Conservation (phyloP, 2,797 vertebrate genomes). For the Dryobates pubescens region DNA sequence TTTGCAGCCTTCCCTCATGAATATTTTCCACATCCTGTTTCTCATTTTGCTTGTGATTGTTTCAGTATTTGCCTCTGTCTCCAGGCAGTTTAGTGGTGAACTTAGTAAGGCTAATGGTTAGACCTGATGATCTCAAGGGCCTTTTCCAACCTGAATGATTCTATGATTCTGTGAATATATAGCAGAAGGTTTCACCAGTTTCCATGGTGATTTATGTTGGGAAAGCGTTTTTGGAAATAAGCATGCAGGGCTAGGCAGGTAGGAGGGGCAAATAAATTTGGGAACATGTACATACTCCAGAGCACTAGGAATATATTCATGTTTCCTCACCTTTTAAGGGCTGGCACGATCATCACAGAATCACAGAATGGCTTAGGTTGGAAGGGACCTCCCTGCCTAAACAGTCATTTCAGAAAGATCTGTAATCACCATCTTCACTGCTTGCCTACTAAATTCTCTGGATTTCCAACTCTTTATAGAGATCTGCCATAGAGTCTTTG, state of each 20-base stretch:
- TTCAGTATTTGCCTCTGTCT: neutral
- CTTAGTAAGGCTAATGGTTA: too few relatives aligned
- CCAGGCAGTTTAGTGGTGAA: too few relatives aligned
- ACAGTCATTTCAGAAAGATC: neutral
- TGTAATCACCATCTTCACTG: neutral
- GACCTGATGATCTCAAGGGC: too few relatives aligned
- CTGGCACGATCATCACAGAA: neutral
- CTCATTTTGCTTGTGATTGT: accelerated
- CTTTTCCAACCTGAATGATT: too few relatives aligned
- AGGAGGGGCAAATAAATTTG: neutral
- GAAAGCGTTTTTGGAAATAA: neutral
- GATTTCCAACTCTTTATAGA: neutral
- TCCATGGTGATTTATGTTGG: neutral
- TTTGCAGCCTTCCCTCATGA: neutral
- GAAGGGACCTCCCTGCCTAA: neutral
- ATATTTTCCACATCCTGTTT: neutral
- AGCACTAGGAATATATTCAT: neutral
- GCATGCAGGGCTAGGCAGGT: neutral
- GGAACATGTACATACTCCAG: neutral
- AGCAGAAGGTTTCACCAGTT: neutral
- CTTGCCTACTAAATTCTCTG: neutral
- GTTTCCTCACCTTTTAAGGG: neutral
- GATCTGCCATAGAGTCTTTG: neutral
- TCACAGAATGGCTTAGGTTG: too few relatives aligned
- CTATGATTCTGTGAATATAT: neutral